Base-by-base conservation (phyloP, 2,113 vertebrate genomes). In the Calyptommatus sinebrachiatus region DNA sequence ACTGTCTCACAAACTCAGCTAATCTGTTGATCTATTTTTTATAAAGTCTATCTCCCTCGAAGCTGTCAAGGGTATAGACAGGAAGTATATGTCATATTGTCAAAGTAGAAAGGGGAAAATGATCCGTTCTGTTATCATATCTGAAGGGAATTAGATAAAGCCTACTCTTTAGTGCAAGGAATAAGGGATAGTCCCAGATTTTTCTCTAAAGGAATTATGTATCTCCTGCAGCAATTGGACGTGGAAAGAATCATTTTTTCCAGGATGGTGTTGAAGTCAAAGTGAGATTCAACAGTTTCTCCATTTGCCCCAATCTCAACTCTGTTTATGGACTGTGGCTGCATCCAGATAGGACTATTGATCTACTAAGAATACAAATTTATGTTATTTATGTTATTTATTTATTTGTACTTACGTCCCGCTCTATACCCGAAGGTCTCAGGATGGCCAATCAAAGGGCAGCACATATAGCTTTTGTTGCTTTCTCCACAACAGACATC, bases 61-160 rank as follows among this genome's bases (percentile, higher is more conserved):
- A 85, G 65, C 35, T 88, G n/a, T 73, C 45, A 22, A 8, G 10
- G 11, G 8, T 72, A 50, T 53, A 48, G 2, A 0, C 77, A n/a
- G 35, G 9, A 16, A 61, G 10, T 24, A 48, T 77, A 41, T 86
- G 62, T 62, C 5, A 76, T 70, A 10, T n/a, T 1, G 29, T 83
- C 60, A 74, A 65, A 84, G 70, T 77, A 85, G 83, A 26, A 29
- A 41, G 16, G 24, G 12, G 29, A 75, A 69, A 31, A 28, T 24
- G 60, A 71, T 66, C 45, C 28, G 18, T 46, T 57, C 28, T 14
- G 9, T 28, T 77, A 86, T 46, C 18, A 46, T 28, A 80, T 80
- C 26, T n/a, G 74, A 81, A 5, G 53, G 1, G 28, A 24, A 71
- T 41, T 50, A 82, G 53, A 65, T 41, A 71, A 78, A 71, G 67